phyloP scores from a whole-genome alignment of 2,888 invertebrate genomes.

The Seladonia tumulorum region DNA sequence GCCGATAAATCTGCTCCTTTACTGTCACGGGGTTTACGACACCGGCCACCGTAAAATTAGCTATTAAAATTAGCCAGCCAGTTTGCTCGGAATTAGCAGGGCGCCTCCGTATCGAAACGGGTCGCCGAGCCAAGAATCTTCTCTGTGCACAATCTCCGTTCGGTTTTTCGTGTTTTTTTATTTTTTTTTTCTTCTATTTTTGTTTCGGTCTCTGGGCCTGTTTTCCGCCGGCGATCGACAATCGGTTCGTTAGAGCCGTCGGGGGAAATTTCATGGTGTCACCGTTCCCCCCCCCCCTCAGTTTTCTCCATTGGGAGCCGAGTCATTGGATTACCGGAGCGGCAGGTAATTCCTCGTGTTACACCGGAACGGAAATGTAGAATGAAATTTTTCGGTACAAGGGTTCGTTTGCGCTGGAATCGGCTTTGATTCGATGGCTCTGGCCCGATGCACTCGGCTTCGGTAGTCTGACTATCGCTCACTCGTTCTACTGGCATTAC shows the following conservation, averaged over 20 bases:
- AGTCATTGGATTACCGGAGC: constrained; percentile 9
- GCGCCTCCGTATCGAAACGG: not conserved
- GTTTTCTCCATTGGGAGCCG: not conserved
- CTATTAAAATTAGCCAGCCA: constrained; percentile 43
- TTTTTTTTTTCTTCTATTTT: not conserved
- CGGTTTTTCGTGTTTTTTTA: not conserved
- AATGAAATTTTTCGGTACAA: constrained; percentile 14
- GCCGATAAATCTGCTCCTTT: constrained; percentile 37
- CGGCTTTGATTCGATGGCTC: not conserved
- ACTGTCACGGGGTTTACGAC: constrained; percentile 45
- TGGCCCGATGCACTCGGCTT: not conserved
- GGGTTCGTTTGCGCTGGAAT: constrained; percentile 16
- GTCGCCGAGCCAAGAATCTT: not conserved
- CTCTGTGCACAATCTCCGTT: not conserved
- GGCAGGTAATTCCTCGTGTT: constrained; percentile 16
- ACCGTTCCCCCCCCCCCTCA: not conserved
- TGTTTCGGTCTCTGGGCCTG: not conserved
- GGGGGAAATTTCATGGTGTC: constrained; percentile 6
- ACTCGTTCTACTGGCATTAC: not conserved
- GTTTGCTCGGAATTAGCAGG: constrained; percentile 36
- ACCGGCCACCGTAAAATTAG: constrained; percentile 39
- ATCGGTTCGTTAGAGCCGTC: constrained; percentile 17
- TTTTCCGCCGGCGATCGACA: not conserved
- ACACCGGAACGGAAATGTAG: constrained; percentile 12
- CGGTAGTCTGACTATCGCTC: not conserved